These are phyloP conservation scores for Sesia bembeciformis DNA, from an alignment of 2,888 invertebrate genomes.

Conservation along the genomic window DNA sequence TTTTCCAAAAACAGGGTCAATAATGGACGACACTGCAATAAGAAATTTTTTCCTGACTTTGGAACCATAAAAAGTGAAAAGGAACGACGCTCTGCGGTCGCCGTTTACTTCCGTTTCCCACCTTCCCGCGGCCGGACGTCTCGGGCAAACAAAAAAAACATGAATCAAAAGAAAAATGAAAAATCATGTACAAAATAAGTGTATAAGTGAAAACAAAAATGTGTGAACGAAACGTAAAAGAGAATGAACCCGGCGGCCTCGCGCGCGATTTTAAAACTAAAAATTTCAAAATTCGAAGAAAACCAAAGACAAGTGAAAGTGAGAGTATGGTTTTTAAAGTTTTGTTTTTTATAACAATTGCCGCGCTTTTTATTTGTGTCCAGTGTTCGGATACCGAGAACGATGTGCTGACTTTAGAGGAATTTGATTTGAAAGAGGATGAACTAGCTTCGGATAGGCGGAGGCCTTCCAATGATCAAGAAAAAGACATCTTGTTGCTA, in stretches of 20 bases:
- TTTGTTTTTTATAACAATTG: conserved; percentile 24
- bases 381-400: conserved; percentile 48
- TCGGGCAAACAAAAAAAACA: conserved; percentile 11
- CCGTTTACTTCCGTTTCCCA: conserved; percentile 55
- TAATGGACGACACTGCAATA: too few relatives aligned
- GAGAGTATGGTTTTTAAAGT: conserved; percentile 16
- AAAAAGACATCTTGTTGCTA: conserved; percentile 82
- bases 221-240: conserved; percentile 35
- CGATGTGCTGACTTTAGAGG: conserved; percentile 58
- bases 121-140: conserved; percentile 49
- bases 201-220: conserved; percentile 21
- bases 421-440: conserved; percentile 47
- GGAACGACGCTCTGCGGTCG: conserved; percentile 27
- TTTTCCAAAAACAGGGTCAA: too few relatives aligned
- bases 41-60: too few relatives aligned
- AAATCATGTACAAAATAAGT: conserved; percentile 24
- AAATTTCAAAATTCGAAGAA: conserved; percentile 53
- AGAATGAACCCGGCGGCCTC: conserved; percentile 31
- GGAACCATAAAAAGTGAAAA: conserved; percentile 50
- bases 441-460: conserved; percentile 46
- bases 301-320: conserved; percentile 11
- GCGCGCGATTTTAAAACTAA: conserved; percentile 36
- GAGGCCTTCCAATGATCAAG: conserved; percentile 77
- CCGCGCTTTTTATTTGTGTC: conserved; percentile 23
- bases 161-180: conserved; percentile 7